phyloP scores from a whole-genome alignment of 2,888 invertebrate species.

The Drosophila algonquin region DNA sequence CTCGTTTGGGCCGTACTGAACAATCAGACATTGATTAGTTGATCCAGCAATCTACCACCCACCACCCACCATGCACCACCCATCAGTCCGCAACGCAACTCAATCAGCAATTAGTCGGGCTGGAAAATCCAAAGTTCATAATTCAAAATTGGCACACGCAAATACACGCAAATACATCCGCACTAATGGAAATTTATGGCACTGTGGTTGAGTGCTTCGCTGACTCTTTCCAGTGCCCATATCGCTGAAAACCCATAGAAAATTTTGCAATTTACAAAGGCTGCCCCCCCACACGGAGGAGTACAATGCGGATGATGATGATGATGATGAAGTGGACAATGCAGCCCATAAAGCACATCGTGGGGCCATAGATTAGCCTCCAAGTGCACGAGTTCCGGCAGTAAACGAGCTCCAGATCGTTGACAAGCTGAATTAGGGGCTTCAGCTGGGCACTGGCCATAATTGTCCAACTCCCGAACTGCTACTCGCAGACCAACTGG shows the following conservation, averaged over 20 bases:
- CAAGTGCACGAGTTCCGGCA: conserved; percentile 64
- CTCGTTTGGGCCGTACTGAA: conserved; percentile 11
- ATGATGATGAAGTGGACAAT: conserved; percentile 37
- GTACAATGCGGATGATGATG: conserved; percentile 21
- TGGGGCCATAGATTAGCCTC: conserved; percentile 66
- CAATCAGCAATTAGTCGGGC: conserved; percentile 54
- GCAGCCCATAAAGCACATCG: conserved; percentile 61
- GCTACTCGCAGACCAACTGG: conserved; percentile 6
- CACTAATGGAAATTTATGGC: conserved; percentile 57
- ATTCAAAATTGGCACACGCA: conserved; percentile 62
- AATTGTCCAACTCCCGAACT: conserved; percentile 11
- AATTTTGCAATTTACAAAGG: conserved; percentile 54
- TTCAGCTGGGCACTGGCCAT: conserved; percentile 16
- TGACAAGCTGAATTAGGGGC: conserved; percentile 54
- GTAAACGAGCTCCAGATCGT: conserved; percentile 46
- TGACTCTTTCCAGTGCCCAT: conserved; percentile 29
- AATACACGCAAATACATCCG: conserved; percentile 44
- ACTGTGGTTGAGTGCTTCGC: conserved; percentile 43
- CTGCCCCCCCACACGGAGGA: conserved; percentile 19
- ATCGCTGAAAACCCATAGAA: conserved; percentile 48
- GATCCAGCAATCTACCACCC: conserved; percentile 20
- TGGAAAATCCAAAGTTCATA: conserved; percentile 54
- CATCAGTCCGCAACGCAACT: conserved; percentile 17
- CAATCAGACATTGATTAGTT: conserved; percentile 51
- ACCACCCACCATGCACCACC: too few species aligned